A percentile compares a stretch with the other conserved stretches of the same genome.
Evolutionary conservation across 2,888 invertebrate genomes (phyloP).

Genomic region (Barypeithes pellucidus): DNA sequence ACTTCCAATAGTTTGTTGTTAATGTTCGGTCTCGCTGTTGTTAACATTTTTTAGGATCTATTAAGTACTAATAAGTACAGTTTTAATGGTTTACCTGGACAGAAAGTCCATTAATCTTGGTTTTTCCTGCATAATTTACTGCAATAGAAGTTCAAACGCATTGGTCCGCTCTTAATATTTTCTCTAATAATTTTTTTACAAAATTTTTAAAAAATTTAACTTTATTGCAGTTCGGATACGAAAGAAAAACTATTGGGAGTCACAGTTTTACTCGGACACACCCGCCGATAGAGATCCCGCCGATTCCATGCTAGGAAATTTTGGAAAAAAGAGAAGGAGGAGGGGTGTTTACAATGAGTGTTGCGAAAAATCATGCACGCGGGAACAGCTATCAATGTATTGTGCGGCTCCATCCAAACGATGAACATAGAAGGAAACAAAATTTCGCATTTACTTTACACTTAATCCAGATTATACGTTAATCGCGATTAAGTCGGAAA

Average conservation of each 20-base stretch:
- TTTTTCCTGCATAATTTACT: too few species aligned
- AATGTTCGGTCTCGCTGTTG: too few species aligned
- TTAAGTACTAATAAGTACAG: too few species aligned
- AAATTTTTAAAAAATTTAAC: too few species aligned
- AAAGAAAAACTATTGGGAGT: conserved; percentile 31
- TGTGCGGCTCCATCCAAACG: conserved; percentile 58
- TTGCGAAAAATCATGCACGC: conserved; percentile 65
- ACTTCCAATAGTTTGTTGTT: too few species aligned
- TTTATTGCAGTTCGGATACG: conserved; percentile 12
- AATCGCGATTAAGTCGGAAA: too few species aligned
- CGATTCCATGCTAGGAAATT: conserved; percentile 57
- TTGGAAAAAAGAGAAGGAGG: conserved; percentile 58
- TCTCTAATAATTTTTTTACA: too few species aligned
- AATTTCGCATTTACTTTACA: conserved; percentile 10
- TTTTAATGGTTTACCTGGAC: too few species aligned
- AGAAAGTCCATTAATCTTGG: too few species aligned
- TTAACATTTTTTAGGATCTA: too few species aligned
- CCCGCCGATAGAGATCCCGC: background rate
- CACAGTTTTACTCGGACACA: conserved; percentile 8
- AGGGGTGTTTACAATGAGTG: conserved; percentile 67
- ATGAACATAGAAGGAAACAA: conserved; percentile 6
- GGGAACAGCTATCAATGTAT: conserved; percentile 63
- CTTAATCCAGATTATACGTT: background rate
- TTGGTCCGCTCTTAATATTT: too few species aligned
- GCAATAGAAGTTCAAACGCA: too few species aligned